A percentile compares a stretch with the other conserved stretches of the same genome.
Conservation (phyloP, 2,888 invertebrate genomes). For the Dicycla oo region DNA sequence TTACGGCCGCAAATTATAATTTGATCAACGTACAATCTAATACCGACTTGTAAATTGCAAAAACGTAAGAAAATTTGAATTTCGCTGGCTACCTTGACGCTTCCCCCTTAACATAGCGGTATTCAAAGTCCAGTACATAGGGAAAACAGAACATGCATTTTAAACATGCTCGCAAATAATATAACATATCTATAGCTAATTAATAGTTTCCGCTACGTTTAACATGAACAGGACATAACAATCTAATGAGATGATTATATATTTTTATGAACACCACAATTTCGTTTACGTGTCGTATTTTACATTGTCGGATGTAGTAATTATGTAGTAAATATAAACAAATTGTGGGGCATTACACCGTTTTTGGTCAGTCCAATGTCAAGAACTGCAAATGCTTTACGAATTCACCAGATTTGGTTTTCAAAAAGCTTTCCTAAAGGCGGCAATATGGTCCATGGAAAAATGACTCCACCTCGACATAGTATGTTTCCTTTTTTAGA, state of each 20-base stretch:
- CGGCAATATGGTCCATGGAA: neutral
- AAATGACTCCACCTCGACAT: too few relatives aligned
- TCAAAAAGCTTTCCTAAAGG: neutral
- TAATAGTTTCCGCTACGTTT: conserved; percentile 10
- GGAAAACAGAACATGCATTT: conserved; percentile 40
- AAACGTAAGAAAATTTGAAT: too few relatives aligned
- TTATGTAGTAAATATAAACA: neutral
- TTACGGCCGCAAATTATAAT: too few relatives aligned
- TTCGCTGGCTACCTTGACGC: too few relatives aligned
- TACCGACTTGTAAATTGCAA: too few relatives aligned
- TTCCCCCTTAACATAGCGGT: neutral
- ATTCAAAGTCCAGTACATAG: conserved; percentile 31
- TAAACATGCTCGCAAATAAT: conserved; percentile 21
- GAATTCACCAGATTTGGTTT: neutral
- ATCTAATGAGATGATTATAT: neutral
- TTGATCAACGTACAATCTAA: too few relatives aligned
- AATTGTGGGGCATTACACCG: neutral
- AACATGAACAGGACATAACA: neutral
- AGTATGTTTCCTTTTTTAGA: too few relatives aligned
- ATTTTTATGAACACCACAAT: neutral
- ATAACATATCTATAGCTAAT: conserved; percentile 1
- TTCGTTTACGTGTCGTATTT: neutral
- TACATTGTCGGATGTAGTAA: neutral
- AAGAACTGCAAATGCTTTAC: neutral
- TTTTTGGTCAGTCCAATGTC: neutral